Percentiles rank a stretch among this genome's conserved stretches.
Conservation (phyloP, 2,888 invertebrate species). For the Coenonympha arcania region DNA sequence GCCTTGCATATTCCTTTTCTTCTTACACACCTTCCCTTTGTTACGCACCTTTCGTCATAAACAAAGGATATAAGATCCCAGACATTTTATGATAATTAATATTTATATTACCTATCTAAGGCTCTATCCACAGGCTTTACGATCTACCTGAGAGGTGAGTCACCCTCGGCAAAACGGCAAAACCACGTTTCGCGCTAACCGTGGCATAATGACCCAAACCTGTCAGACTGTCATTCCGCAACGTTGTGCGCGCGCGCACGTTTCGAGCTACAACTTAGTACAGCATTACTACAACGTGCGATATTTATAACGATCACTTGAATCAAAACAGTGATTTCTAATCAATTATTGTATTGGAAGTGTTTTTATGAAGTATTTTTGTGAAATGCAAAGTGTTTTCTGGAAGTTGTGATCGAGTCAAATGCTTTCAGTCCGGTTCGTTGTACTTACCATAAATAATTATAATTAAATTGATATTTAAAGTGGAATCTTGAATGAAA, state of each 20-base stretch:
- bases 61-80: background rate
- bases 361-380: background rate
- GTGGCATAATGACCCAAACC: conserved; percentile 50
- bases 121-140: conserved; percentile 4
- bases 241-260: conserved; percentile 57
- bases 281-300: conserved; percentile 3
- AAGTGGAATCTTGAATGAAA: background rate
- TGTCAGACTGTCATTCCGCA: conserved; percentile 63
- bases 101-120: background rate
- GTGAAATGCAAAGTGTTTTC: background rate
- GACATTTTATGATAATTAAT: background rate
- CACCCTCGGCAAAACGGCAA: conserved; percentile 29
- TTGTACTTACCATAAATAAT: background rate
- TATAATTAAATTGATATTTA: background rate
- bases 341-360: too few relatives aligned
- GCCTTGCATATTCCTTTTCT: too few relatives aligned
- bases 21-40: too few relatives aligned
- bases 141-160: conserved; percentile 45
- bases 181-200: conserved; percentile 36
- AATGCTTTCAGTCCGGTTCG: background rate
- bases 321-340: conserved; percentile 10
- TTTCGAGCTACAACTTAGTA: background rate
- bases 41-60: too few relatives aligned
- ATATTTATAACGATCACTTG: conserved; percentile 7
- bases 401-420: background rate